Conservation (phyloP, 2,888 invertebrate species). For the Lasioglossum vierecki region DNA sequence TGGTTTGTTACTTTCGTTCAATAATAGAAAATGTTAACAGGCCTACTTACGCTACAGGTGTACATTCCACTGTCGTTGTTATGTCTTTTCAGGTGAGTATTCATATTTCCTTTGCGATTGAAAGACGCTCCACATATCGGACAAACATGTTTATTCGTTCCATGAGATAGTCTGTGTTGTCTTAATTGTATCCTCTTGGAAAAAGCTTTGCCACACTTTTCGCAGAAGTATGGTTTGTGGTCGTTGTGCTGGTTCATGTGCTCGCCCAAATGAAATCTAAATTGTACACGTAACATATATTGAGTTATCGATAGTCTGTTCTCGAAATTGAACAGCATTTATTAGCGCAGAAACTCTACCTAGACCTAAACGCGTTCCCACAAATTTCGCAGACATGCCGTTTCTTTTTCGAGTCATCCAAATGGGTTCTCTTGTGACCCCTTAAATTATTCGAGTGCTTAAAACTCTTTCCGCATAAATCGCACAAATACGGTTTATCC, state of each 20-base stretch:
- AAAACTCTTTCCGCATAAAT: constrained; percentile 82
- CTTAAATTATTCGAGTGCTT: constrained; percentile 80
- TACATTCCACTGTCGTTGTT: constrained; percentile 72
- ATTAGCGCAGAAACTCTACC: constrained; percentile 64
- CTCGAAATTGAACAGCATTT: background rate
- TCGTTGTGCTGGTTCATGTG: constrained; percentile 84
- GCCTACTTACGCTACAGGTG: constrained; percentile 75
- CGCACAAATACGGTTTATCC: constrained; percentile 80
- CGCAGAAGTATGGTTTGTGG: constrained; percentile 81
- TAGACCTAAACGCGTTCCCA: constrained; percentile 83
- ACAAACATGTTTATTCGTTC: constrained; percentile 75
- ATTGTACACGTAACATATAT: constrained; percentile 14
- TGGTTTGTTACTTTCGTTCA: background rate
- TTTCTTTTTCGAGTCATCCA: constrained; percentile 78
- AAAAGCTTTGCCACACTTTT: constrained; percentile 83
- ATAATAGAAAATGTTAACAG: background rate
- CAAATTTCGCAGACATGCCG: constrained; percentile 83
- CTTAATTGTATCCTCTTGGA: constrained; percentile 80
- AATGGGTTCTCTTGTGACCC: constrained; percentile 80
- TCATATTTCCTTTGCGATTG: constrained; percentile 81
- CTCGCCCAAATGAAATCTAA: constrained; percentile 84
- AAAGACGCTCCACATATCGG: constrained; percentile 78
- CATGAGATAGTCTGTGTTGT: constrained; percentile 79
- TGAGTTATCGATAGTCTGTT: constrained; percentile 11
- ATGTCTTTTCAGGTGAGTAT: constrained; percentile 79